Conservation (phyloP, 1,140 invertebrate genomes). For the Conus ventricosus region DNA sequence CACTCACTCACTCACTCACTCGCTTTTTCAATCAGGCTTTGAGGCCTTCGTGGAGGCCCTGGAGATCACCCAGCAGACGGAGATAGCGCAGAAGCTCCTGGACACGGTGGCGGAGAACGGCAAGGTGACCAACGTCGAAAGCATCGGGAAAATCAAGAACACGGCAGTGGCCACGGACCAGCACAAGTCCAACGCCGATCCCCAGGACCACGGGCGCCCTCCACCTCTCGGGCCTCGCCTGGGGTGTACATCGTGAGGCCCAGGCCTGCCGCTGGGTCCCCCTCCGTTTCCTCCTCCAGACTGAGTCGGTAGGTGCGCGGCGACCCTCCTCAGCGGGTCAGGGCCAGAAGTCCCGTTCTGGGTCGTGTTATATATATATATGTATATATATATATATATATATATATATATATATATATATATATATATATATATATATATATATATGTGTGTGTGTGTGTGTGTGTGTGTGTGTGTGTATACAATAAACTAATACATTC, state of each 20-base stretch:
- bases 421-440: no score
- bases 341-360: no score
- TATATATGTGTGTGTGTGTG: no score
- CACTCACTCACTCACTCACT: no score
- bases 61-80: background rate
- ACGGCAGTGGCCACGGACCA: background rate
- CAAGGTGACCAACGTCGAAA: background rate
- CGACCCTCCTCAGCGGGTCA: no score
- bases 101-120: background rate
- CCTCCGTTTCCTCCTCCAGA: background rate
- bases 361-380: no score
- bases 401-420: no score
- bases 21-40: background rate
- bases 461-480: no score
- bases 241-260: background rate
- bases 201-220: background rate
- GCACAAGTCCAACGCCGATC: no score
- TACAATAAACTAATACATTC: no score
- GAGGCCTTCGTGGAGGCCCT: slow-evolving; percentile 24
- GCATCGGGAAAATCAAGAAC: background rate
- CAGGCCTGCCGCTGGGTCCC: background rate
- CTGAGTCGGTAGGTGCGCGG: background rate
- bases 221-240: background rate
- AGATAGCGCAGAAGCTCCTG: background rate
- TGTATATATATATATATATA: no score